Percentiles rank a stretch among this genome's conserved stretches.
These are phyloP conservation scores for Erynnis tages DNA, from an alignment of 2,888 invertebrate genomes.

Conservation along the genomic window DNA sequence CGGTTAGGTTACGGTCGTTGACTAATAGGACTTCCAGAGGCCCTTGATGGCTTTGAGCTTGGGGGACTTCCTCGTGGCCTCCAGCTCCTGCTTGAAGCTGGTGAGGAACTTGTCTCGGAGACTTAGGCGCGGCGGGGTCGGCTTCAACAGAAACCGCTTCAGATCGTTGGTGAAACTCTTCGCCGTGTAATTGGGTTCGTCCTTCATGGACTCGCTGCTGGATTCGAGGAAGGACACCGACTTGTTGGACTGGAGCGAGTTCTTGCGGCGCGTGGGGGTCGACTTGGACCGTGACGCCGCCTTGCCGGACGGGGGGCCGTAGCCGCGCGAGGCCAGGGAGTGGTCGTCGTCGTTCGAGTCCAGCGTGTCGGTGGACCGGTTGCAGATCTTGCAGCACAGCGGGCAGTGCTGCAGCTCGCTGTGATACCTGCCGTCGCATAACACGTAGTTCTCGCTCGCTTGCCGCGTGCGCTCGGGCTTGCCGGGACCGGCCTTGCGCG, in stretches of 20 bases:
- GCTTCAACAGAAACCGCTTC: conserved; percentile 71
- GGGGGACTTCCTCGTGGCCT: conserved; percentile 70
- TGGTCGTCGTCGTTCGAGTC: conserved; percentile 69
- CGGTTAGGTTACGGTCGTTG: too few species aligned
- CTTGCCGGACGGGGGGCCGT: conserved; percentile 51
- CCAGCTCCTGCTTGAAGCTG: conserved; percentile 74
- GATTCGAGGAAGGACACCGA: conserved; percentile 76
- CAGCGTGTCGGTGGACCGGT: conserved; percentile 63
- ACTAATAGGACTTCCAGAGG: conserved; percentile 74
- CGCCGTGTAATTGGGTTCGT: conserved; percentile 75
- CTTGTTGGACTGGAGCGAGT: conserved; percentile 73
- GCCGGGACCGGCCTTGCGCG: conserved; percentile 37
- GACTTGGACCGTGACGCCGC: conserved; percentile 47
- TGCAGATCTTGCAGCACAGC: conserved; percentile 65
- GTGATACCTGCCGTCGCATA: conserved; percentile 66
- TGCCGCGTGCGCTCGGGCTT: conserved; percentile 38
- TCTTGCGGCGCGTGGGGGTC: conserved; percentile 54
- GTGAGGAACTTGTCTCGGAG: conserved; percentile 73
- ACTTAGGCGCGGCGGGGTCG: conserved; percentile 67
- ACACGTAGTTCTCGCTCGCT: conserved; percentile 54
- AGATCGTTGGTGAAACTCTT: conserved; percentile 77
- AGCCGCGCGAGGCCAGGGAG: conserved; percentile 62
- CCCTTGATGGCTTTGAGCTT: conserved; percentile 76
- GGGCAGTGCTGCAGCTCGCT: conserved; percentile 65
- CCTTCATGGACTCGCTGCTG: conserved; percentile 62